phyloP scores from a whole-genome alignment of 2,888 invertebrate species.

The Microctonus brassicae region DNA sequence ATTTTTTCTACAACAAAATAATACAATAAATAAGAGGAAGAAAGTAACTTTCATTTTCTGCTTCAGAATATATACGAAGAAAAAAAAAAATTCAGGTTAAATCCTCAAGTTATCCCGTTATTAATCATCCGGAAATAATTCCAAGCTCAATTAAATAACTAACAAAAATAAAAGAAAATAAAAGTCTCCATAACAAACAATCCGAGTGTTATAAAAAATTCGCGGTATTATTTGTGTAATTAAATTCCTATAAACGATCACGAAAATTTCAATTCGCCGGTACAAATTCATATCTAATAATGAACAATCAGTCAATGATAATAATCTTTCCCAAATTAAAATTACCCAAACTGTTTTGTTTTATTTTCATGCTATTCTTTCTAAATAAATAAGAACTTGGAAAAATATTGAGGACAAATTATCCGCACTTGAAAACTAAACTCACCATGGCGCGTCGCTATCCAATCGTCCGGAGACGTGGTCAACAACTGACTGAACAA shows the following conservation, averaged over 20 bases:
- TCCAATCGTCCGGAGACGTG: conserved; percentile 64
- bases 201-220: no score
- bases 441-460: conserved; percentile 62
- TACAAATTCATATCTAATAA: no score
- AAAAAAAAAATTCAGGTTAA: conserved; percentile 7
- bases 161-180: neutral
- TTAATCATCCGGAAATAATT: neutral
- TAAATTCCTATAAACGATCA: no score
- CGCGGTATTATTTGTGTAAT: no score
- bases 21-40: conserved; percentile 38
- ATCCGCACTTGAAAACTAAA: conserved; percentile 37
- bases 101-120: neutral
- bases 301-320: no score
- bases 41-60: conserved; percentile 54
- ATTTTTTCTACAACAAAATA: neutral
- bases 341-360: no score
- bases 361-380: neutral
- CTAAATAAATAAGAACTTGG: neutral
- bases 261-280: neutral
- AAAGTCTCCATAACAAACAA: no score
- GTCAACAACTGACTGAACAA: conserved; percentile 67
- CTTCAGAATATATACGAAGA: neutral
- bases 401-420: neutral
- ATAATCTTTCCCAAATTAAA: no score
- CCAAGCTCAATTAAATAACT: neutral